These are phyloP conservation scores for Borostomias antarcticus DNA, from an alignment of 2,797 vertebrate genomes.

Conservation along the genomic window DNA sequence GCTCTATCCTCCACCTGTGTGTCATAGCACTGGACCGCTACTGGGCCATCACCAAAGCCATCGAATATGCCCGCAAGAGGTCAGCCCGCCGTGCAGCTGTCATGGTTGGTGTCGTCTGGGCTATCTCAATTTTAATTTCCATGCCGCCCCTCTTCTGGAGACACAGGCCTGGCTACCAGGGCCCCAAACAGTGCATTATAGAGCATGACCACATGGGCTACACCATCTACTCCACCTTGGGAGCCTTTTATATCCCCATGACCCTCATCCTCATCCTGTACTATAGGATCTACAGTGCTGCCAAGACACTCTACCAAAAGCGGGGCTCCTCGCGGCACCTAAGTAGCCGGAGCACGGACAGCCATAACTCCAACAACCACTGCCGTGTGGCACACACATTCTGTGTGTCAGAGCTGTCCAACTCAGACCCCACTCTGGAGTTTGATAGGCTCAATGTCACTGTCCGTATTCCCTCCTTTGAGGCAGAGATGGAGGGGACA, in stretches of 20 bases:
- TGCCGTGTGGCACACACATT: slow-evolving; percentile 83
- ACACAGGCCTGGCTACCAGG: slow-evolving; percentile 60
- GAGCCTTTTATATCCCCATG: slow-evolving; percentile 90
- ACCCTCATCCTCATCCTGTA: slow-evolving; percentile 87
- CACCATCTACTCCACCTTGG: slow-evolving; percentile 87
- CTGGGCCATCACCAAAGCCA: slow-evolving; percentile 90
- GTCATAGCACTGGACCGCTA: slow-evolving; percentile 90
- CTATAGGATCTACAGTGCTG: slow-evolving; percentile 85
- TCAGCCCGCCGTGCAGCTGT: slow-evolving; percentile 77
- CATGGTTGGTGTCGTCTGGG: slow-evolving; percentile 84
- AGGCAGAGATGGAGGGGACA: slow-evolving; percentile 69
- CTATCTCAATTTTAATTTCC: slow-evolving; percentile 86
- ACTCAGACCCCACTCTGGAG: slow-evolving; percentile 76
- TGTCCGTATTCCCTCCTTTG: slow-evolving; percentile 70
- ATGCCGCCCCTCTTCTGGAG: slow-evolving; percentile 89
- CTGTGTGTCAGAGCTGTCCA: slow-evolving; percentile 83
- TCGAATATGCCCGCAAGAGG: slow-evolving; percentile 85
- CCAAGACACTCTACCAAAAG: slow-evolving; percentile 89
- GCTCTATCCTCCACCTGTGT: slow-evolving; percentile 89
- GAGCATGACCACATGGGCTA: slow-evolving; percentile 87
- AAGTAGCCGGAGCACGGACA: slow-evolving; percentile 82
- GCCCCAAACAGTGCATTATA: slow-evolving; percentile 78
- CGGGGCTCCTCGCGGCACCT: slow-evolving; percentile 86
- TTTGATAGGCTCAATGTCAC: slow-evolving; percentile 72
- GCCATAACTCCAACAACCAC: slow-evolving; percentile 82